phyloP scores from a whole-genome alignment of 2,888 invertebrate species.

The Podotricha telesiphe region DNA sequence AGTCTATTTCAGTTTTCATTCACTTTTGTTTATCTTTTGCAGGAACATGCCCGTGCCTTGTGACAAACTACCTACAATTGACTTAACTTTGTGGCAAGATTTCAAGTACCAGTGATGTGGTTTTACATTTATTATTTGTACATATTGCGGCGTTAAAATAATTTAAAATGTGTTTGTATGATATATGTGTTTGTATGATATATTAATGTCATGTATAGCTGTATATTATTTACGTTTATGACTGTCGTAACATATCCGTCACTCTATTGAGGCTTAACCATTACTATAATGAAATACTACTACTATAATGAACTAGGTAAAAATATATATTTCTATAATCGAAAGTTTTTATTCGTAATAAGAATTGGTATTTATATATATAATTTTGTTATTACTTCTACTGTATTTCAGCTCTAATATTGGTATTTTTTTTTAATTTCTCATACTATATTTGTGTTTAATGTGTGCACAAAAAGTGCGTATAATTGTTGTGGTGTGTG shows the following conservation, averaged over 20 bases:
- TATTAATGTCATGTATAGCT: background rate
- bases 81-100: slow-evolving; percentile 82
- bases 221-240: background rate
- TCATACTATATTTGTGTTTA: background rate
- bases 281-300: no score
- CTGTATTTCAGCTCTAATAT: background rate
- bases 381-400: background rate
- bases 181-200: background rate
- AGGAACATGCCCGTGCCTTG: slow-evolving; percentile 84
- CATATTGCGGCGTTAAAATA: slow-evolving; percentile 6
- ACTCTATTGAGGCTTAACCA: no score
- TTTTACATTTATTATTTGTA: slow-evolving; percentile 9
- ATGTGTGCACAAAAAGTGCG: background rate
- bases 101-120: slow-evolving; percentile 35
- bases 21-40: slow-evolving; percentile 47
- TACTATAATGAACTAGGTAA: no score
- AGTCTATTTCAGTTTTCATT: background rate
- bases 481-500: slow-evolving; percentile 1
- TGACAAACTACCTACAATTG: slow-evolving; percentile 70
- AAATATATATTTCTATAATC: no score
- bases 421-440: background rate
- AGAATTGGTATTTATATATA: no score
- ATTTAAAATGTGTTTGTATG: slow-evolving; percentile 11
- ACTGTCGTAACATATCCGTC: no score
- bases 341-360: no score